Evolutionary conservation across 2,113 vertebrate genomes (phyloP).

Genomic region (Aix galericulata): DNA sequence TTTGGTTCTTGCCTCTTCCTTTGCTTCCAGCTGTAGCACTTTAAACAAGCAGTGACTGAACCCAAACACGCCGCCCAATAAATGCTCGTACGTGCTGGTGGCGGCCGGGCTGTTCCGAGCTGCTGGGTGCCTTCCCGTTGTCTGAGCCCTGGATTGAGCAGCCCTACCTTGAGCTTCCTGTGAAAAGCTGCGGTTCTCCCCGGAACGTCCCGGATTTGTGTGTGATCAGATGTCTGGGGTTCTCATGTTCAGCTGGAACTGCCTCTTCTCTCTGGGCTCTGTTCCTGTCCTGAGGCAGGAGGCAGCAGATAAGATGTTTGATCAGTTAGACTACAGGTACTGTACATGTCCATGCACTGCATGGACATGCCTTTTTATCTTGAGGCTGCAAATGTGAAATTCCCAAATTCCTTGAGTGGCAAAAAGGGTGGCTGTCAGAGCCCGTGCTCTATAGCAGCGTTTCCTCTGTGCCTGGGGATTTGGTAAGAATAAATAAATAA

Average conservation of each 20-base stretch:
- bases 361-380: not conserved
- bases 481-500: too few relatives aligned
- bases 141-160: not conserved
- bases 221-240: rapidly evolving
- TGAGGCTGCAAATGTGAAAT: not conserved
- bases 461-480: not conserved
- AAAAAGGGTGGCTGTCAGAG: not conserved
- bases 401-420: not conserved
- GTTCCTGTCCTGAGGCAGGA: not conserved
- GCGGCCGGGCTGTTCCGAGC: not conserved
- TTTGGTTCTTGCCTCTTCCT: not conserved
- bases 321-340: rapidly evolving
- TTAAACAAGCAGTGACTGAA: not conserved
- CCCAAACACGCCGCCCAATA: not conserved
- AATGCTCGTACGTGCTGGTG: rapidly evolving
- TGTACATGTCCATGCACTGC: not conserved
- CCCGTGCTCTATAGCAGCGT: not conserved
- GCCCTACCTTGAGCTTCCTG: not conserved
- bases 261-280: not conserved
- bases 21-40: not conserved
- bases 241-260: not conserved
- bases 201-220: not conserved
- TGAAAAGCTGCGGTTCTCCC: rapidly evolving
- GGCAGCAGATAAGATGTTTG: rapidly evolving
- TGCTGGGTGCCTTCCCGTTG: not conserved